Evolutionary conservation across 2,113 vertebrate genomes (phyloP).

Genomic region (Pandion haliaetus): DNA sequence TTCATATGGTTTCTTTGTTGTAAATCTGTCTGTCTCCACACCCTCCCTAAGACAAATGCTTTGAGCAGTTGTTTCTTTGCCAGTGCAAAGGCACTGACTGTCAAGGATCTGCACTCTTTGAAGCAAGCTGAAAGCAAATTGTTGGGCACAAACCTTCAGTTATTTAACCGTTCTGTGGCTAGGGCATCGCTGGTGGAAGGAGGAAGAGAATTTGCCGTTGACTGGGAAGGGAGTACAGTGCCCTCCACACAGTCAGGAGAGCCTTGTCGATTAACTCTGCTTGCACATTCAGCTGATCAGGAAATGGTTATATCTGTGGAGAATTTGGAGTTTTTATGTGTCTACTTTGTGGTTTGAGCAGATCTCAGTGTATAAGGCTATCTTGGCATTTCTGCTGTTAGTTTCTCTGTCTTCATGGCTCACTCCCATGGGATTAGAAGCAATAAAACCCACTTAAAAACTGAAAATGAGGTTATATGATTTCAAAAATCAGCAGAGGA

Average conservation of each 20-base stretch:
- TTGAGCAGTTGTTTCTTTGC: background rate
- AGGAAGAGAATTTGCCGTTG: background rate
- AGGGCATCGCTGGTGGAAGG: background rate
- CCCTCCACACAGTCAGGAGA: background rate
- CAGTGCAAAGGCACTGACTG: background rate
- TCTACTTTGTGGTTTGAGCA: background rate
- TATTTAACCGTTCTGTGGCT: background rate
- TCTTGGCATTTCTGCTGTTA: background rate
- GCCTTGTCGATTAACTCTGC: background rate
- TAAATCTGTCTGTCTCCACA: background rate
- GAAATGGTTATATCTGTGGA: background rate
- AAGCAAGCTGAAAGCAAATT: background rate
- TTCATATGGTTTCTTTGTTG: background rate
- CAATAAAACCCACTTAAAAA: constrained; percentile 2
- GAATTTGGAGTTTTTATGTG: background rate
- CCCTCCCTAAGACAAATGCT: background rate
- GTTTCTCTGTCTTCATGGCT: background rate
- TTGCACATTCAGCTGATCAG: background rate
- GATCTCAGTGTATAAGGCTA: background rate
- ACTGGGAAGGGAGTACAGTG: background rate
- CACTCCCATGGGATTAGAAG: background rate
- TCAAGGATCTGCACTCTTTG: background rate
- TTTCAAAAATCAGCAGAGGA: constrained; percentile 19
- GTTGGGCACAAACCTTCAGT: background rate
- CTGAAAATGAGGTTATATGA: background rate